Percentiles rank a stretch among this genome's conserved stretches.
phyloP scores from a whole-genome alignment of 2,888 invertebrate genomes.

The Saturnia japonica region DNA sequence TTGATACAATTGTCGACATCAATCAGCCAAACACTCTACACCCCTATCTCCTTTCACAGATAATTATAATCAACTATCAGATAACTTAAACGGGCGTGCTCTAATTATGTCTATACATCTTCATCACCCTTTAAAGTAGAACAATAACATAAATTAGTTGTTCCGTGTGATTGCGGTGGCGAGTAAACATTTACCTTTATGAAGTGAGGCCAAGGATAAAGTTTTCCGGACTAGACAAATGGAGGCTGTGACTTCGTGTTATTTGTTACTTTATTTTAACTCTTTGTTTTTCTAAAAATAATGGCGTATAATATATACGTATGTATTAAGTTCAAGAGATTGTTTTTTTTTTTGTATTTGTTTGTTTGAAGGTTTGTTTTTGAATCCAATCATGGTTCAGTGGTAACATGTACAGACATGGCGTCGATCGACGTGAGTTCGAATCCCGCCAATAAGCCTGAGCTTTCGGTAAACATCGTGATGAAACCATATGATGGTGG shows the following conservation, averaged over 20 bases:
- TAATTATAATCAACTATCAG: constrained; percentile 10
- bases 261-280: background rate
- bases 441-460: too few species aligned
- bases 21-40: background rate
- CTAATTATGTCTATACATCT: constrained; percentile 2
- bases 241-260: background rate
- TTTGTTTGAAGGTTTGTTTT: too few species aligned
- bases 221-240: background rate
- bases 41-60: background rate
- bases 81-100: background rate
- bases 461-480: too few species aligned
- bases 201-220: background rate
- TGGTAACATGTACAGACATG: too few species aligned
- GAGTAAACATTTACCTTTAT: background rate
- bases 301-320: too few species aligned
- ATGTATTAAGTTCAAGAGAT: too few species aligned
- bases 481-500: too few species aligned
- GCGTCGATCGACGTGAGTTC: too few species aligned
- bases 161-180: background rate
- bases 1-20: constrained; percentile 10
- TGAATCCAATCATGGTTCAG: too few species aligned
- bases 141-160: constrained; percentile 9
- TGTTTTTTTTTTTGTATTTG: too few species aligned
- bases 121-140: background rate
- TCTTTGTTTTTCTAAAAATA: background rate